Conservation (phyloP, 64 coral and sea anemone genomes). For the Catalaphyllia jardinei region DNA sequence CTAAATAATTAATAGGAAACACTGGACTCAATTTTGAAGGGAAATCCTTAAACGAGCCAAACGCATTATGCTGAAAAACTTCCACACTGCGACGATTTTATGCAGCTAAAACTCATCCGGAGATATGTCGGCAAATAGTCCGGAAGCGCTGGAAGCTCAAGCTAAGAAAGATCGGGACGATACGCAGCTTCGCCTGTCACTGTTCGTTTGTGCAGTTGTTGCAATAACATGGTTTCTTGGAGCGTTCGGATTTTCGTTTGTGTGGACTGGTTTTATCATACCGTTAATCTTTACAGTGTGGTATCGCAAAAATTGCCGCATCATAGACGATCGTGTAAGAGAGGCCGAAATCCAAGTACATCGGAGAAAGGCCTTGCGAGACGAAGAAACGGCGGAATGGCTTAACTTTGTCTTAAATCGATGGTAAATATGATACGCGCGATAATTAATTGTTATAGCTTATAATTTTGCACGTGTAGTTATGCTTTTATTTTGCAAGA, state of each 20-base stretch:
- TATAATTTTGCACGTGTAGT: not conserved
- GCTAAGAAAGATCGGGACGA: slow-evolving; percentile 74
- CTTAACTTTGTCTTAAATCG: slow-evolving; percentile 92
- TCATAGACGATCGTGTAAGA: slow-evolving; percentile 63
- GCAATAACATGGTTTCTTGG: slow-evolving; percentile 74
- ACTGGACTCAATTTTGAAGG: slow-evolving; percentile 22
- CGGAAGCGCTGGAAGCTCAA: slow-evolving; percentile 53
- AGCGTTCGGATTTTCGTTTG: slow-evolving; percentile 69
- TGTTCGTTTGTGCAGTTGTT: slow-evolving; percentile 72
- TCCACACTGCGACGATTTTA: not conserved
- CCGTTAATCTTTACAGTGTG: slow-evolving; percentile 81
- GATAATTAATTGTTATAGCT: not conserved
- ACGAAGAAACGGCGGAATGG: slow-evolving; percentile 93
- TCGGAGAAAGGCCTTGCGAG: slow-evolving; percentile 78
- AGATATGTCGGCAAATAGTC: slow-evolving; percentile 38
- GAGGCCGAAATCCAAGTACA: slow-evolving; percentile 91
- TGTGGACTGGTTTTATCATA: slow-evolving; percentile 80
- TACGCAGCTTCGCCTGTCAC: slow-evolving; percentile 70
- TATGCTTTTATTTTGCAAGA: not conserved
- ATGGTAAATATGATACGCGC: slow-evolving; percentile 64
- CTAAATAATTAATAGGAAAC: slow-evolving; percentile 47
- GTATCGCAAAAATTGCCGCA: slow-evolving; percentile 81
- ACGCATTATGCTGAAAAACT: slow-evolving; percentile 6
- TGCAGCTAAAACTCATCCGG: not conserved
- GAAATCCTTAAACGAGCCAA: not conserved